Base-by-base conservation (phyloP, 2,113 vertebrate genomes). In the Jacana jacana region DNA sequence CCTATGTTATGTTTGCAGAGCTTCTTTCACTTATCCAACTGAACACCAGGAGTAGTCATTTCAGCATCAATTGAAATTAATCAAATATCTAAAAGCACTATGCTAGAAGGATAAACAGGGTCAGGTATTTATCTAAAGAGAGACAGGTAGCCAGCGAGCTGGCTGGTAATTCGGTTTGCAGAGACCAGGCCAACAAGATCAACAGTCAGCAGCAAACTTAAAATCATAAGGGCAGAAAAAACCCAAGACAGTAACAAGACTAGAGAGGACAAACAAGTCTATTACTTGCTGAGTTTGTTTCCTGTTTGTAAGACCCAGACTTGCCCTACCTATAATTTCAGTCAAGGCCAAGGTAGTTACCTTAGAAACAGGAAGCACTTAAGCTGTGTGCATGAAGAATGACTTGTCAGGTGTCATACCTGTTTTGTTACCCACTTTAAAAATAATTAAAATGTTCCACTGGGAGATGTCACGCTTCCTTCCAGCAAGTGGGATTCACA, bases 301-400 rank as follows among this genome's bases (percentile, higher is more conserved):
- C 91, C 95, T 95, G 87, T 80, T 93, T 57, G 5, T 22, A 66
- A 58, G 23, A 33, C 20, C 6, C 2, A 4, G 42, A 35, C 48
- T 60, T 44, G n/a, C n/a, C 65, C 44, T n/a, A 48, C 35, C 71
- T 39, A 2, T 23, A 66, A 61, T 55, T 85, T 68, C 14, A 90
- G 46, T 13, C n/a, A 81, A 15, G 18, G 17, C 17, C 68, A 63
- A 68, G 1, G 7, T 1, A 81, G 91, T 70, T 44, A 66, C 90
- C 75, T 42, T 72, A 82, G 87, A 86, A 88, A 95, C 42, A 86
- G 81, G 44, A 94, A 95, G n/a, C 55, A 72, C 69, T 86, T 75
- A 13, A 39, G 33, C 5, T 42, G 17, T 7, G 11, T 7, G 57
- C 30, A 12, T 39, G 3, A 12, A 40, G 75, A 66, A 39, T 49